Evolutionary conservation across 2,888 invertebrate species (phyloP), one percentile per base, ranked within the genome.

Genomic region (Dryococelus australis): DNA sequence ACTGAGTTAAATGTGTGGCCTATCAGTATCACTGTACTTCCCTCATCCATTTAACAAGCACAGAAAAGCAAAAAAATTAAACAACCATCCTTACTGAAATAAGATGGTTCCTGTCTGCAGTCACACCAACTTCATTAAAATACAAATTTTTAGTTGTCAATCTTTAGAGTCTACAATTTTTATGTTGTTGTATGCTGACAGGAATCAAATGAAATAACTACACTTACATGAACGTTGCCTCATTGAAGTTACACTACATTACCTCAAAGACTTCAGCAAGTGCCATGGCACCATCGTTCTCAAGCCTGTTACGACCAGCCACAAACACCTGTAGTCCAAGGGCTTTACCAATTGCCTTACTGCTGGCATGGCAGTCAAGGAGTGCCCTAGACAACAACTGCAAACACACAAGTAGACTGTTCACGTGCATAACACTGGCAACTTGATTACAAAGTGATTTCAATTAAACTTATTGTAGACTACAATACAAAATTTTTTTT

Each of bases 251-350:
- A 35, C 35, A 85, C n/a, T 8, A 65, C 90, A 88, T 90, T 91
- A 96, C 96, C 93, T 95, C 94, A 91, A 99, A 98, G 13, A 98
- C 97, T 87, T 94, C 93, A 0, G 99, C 96, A 24, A 99, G 92
- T 0, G 97, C 97, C 83, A 93, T 95, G 0, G 99, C 98, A 0
- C 99, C 99, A 5, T 97, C 97, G 91, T 99, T 98, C 93, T 99
- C 99, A 24, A 99, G 93, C 13, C 99, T 94, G 92, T 99, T 99
- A 89, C 99, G 93, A 0, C 99, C 99, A 27, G 98, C 98, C 43
- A 98, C 94, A 92, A 99, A 98, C 1, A 97, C 96, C 91, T 95
- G 95, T 9, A 99, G 92, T 2, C 95, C 94, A 6, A 99, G 93
- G 0, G 97, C 96, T 86, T 93, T 94, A 0, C 96, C 96, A 0